Conservation (phyloP, 2,113 vertebrate genomes). For the Rostratula benghalensis region DNA sequence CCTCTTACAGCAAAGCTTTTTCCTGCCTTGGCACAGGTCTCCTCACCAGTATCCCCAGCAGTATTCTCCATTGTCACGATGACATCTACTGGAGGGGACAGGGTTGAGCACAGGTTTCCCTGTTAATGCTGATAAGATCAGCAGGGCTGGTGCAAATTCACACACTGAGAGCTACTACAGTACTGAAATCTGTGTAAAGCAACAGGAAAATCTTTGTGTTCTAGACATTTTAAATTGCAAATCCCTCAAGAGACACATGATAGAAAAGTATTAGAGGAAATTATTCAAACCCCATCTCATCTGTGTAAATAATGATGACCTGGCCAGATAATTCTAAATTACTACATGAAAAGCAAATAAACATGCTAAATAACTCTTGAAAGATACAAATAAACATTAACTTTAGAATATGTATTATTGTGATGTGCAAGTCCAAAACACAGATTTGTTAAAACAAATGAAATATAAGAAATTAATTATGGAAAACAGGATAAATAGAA, state of each 20-base stretch:
- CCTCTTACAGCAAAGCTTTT: background rate
- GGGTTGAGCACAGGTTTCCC: conserved; percentile 1
- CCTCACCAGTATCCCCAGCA: background rate
- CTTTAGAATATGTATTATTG: background rate
- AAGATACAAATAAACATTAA: background rate
- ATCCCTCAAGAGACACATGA: background rate
- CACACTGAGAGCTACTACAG: background rate
- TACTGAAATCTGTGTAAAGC: background rate
- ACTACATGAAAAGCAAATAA: background rate
- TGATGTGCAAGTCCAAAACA: background rate
- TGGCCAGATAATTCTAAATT: background rate
- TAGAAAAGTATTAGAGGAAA: background rate
- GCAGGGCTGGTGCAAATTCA: background rate
- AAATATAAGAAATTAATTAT: background rate
- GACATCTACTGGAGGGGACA: conserved; percentile 71
- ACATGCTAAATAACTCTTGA: background rate
- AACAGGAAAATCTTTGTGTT: background rate
- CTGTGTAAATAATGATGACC: background rate
- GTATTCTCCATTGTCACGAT: conserved; percentile 19
- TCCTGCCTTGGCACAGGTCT: background rate
- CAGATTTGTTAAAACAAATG: background rate
- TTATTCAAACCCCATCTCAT: background rate
- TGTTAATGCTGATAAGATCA: background rate
- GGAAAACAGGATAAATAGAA: background rate
- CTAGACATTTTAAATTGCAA: background rate